These are phyloP conservation scores for Drosophila stalkeri DNA, from an alignment of 2,888 invertebrate genomes.

Conservation along the genomic window DNA sequence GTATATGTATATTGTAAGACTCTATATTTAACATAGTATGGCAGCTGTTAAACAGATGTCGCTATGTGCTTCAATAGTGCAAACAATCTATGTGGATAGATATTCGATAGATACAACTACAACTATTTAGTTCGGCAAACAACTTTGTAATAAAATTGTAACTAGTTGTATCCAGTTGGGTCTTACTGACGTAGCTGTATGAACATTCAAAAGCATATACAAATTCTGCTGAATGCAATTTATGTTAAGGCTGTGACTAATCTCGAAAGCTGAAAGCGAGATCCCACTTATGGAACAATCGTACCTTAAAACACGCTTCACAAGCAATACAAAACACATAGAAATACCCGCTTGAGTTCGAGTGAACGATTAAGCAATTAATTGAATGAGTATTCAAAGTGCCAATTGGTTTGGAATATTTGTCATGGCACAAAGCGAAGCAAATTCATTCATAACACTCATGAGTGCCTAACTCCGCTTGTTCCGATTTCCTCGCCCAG, in stretches of 20 bases:
- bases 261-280: constrained; percentile 4
- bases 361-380: constrained; percentile 26
- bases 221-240: neutral
- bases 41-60: too few species aligned
- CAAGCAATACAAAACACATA: constrained; percentile 3
- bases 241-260: neutral
- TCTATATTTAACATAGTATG: too few species aligned
- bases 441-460: constrained; percentile 53
- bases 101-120: too few species aligned
- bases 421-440: constrained; percentile 13
- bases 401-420: constrained; percentile 21
- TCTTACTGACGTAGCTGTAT: neutral
- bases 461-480: constrained; percentile 2
- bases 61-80: too few species aligned
- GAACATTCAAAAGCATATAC: neutral
- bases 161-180: neutral
- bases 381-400: constrained; percentile 25
- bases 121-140: too few species aligned
- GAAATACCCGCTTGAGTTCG: constrained; percentile 14
- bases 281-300: neutral
- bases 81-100: too few species aligned
- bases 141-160: too few species aligned
- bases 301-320: neutral
- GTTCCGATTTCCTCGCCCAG: neutral
- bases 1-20: too few species aligned